Evolutionary conservation across 2,113 vertebrate species (phyloP).

Genomic region (Chloebia gouldiae): DNA sequence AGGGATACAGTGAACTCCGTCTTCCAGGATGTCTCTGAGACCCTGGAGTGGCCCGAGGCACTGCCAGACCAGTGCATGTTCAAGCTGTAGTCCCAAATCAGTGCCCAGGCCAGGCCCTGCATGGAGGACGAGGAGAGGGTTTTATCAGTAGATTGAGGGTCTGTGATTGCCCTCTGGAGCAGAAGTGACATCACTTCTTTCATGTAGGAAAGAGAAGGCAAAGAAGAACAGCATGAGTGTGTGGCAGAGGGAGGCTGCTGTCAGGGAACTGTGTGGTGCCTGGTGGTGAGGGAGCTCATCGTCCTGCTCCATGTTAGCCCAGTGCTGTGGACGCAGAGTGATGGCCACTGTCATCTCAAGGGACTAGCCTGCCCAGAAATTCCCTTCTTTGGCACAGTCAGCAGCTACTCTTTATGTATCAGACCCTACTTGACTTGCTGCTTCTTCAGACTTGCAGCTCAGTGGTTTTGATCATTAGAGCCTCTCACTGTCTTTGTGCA

Average conservation of each 20-base stretch:
- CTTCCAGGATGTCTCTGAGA: neutral
- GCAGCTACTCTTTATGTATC: neutral
- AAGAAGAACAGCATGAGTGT: neutral
- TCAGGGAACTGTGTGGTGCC: neutral
- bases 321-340: neutral
- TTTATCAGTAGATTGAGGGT: neutral
- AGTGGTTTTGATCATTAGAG: slow-evolving; percentile 1
- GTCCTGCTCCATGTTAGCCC: neutral
- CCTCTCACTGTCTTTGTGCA: neutral
- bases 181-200: neutral
- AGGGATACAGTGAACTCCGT: neutral
- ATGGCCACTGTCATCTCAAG: neutral
- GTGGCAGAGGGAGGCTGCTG: fast-evolving
- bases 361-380: neutral
- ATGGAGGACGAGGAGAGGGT: neutral
- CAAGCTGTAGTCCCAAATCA: neutral
- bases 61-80: neutral
- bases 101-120: neutral
- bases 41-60: neutral
- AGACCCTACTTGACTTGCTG: neutral
- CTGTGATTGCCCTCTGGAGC: neutral
- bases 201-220: neutral
- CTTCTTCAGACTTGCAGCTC: neutral
- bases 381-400: neutral
- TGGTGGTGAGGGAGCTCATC: neutral